A percentile compares a stretch with the other conserved stretches of the same genome.
phyloP scores from a whole-genome alignment of 2,888 invertebrate species.

The Ormyrus pomaceus region DNA sequence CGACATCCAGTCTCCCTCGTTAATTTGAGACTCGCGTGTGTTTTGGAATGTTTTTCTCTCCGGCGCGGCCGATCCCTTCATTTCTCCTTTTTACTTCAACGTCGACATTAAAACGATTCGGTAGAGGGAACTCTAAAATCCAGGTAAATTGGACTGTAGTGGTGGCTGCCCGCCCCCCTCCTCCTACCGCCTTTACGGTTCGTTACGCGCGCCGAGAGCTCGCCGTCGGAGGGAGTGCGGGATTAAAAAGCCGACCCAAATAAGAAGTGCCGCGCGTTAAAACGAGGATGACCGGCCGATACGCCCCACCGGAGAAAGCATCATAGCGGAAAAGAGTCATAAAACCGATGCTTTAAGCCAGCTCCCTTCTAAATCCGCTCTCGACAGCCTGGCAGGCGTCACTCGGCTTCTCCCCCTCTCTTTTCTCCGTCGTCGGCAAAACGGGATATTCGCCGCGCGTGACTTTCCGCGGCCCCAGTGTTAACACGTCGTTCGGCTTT shows the following conservation, averaged over 20 bases:
- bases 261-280: slow-evolving; percentile 29
- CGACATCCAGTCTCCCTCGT: not conserved
- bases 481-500: slow-evolving; percentile 59
- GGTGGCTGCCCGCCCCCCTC: slow-evolving; percentile 12
- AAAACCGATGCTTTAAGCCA: slow-evolving; percentile 53
- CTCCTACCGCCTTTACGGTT: slow-evolving; percentile 36
- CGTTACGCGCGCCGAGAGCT: slow-evolving; percentile 16
- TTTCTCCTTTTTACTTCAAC: not conserved
- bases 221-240: slow-evolving; percentile 1
- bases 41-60: slow-evolving; percentile 20
- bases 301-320: slow-evolving; percentile 16
- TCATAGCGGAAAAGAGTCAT: slow-evolving; percentile 52
- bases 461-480: slow-evolving; percentile 36
- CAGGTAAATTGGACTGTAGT: slow-evolving; percentile 42
- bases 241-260: slow-evolving; percentile 53
- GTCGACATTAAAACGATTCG: slow-evolving; percentile 39
- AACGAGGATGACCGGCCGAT: slow-evolving; percentile 26
- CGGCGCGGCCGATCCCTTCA: not conserved
- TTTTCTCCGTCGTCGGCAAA: not conserved
- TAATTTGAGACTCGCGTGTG: slow-evolving; percentile 26
- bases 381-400: slow-evolving; percentile 2
- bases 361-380: slow-evolving; percentile 45
- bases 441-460: not conserved
- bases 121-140: slow-evolving; percentile 28
- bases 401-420: not conserved